Evolutionary conservation across 1,140 invertebrate genomes (phyloP).

Genomic region (Lepidurus packardi): DNA sequence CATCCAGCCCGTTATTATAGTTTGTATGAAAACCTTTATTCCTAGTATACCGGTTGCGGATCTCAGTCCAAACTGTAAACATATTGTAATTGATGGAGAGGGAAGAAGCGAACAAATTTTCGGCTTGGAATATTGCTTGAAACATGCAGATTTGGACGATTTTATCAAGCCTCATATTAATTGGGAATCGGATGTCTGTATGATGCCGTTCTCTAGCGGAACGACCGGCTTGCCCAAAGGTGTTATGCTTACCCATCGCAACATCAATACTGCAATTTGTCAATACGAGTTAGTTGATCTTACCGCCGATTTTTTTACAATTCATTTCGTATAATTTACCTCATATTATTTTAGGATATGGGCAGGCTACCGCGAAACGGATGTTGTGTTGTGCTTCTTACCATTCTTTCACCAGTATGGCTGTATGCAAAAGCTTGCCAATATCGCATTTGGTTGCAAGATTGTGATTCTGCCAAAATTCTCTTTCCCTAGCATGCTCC

Average conservation of each 20-base stretch:
- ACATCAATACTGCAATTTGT: slow-evolving; percentile 51
- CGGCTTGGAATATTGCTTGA: background rate
- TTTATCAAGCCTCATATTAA: background rate
- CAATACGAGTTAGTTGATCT: slow-evolving; percentile 28
- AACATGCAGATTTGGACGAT: background rate
- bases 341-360: background rate
- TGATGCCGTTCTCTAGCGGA: slow-evolving; percentile 60
- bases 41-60: background rate
- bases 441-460: slow-evolving; percentile 55
- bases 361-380: slow-evolving; percentile 11
- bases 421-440: slow-evolving; percentile 19
- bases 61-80: background rate
- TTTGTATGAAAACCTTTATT: background rate
- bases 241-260: slow-evolving; percentile 70
- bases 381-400: slow-evolving; percentile 29
- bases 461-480: slow-evolving; percentile 69
- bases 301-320: slow-evolving; percentile 9
- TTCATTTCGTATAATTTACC: background rate
- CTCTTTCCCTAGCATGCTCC: slow-evolving; percentile 58
- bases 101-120: background rate
- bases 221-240: slow-evolving; percentile 88
- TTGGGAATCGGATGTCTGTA: slow-evolving; percentile 30
- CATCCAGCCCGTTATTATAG: background rate
- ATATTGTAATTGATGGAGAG: background rate
- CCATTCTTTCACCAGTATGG: slow-evolving; percentile 35